These are phyloP conservation scores for Prionailurus bengalensis DNA, from an alignment of 2,113 vertebrate species.

Conservation along the genomic window DNA sequence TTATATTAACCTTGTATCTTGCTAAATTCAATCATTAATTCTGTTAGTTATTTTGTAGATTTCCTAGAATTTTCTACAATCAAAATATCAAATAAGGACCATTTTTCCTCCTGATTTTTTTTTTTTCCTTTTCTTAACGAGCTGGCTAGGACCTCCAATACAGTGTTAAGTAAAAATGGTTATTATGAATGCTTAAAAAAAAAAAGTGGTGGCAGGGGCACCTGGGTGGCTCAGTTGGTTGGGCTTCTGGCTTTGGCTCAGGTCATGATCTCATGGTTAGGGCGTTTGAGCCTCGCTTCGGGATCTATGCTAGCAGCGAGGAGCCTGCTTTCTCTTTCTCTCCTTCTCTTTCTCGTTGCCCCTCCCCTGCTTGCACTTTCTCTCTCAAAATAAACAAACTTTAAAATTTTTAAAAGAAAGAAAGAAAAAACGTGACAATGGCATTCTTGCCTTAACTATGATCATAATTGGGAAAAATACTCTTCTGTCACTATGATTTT, in stretches of 20 bases:
- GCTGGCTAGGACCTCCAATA: not conserved
- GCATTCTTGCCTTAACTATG: not conserved
- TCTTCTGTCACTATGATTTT: not conserved
- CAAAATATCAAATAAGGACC: not conserved
- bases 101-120: not conserved
- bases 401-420: too few species aligned
- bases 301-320: too few species aligned
- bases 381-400: too few species aligned
- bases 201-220: too few species aligned
- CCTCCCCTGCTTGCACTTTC: too few species aligned
- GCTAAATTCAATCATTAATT: not conserved
- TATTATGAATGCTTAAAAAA: not conserved
- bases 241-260: too few species aligned
- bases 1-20: constrained; percentile 17
- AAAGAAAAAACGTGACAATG: not conserved
- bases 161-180: not conserved
- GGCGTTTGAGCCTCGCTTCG: too few species aligned
- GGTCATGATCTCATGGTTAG: too few species aligned
- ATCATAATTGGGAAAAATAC: not conserved
- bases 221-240: too few species aligned
- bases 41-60: not conserved
- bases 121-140: not conserved
- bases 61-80: not conserved
- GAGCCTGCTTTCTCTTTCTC: too few species aligned
- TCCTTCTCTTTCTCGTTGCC: too few species aligned